A percentile compares a stretch with the other conserved stretches of the same genome.
Conservation (phyloP, 2,888 invertebrate genomes). For the Lydus trimaculatus region DNA sequence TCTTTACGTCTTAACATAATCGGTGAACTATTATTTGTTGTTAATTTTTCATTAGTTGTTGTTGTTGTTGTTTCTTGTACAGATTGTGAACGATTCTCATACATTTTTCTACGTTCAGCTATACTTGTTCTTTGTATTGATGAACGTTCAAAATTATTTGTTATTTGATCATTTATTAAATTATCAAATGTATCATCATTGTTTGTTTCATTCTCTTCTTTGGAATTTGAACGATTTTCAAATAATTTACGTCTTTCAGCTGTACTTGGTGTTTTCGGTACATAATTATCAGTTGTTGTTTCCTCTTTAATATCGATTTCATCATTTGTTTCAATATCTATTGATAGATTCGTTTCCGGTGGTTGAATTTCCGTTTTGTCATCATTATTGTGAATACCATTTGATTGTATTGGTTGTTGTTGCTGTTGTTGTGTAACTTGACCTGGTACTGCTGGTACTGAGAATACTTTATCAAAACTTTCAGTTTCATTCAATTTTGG, state of each 20-base stretch:
- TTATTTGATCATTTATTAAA: slow-evolving; percentile 62
- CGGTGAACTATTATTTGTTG: slow-evolving; percentile 70
- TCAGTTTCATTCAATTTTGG: slow-evolving; percentile 76
- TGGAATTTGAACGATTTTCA: slow-evolving; percentile 62
- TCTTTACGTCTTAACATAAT: slow-evolving; percentile 77
- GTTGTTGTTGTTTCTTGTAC: slow-evolving; percentile 62
- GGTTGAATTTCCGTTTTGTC: background rate
- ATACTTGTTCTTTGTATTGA: slow-evolving; percentile 74
- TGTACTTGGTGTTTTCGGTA: slow-evolving; percentile 78
- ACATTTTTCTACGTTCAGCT: slow-evolving; percentile 78
- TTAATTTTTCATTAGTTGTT: slow-evolving; percentile 65
- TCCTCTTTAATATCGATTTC: slow-evolving; percentile 35
- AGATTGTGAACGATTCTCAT: slow-evolving; percentile 78
- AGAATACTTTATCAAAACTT: slow-evolving; percentile 82
- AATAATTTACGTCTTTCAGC: slow-evolving; percentile 81
- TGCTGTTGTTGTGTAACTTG: slow-evolving; percentile 17
- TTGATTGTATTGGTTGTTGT: slow-evolving; percentile 42
- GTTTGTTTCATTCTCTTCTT: slow-evolving; percentile 55
- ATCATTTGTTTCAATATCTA: slow-evolving; percentile 30
- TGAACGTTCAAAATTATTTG: slow-evolving; percentile 64
- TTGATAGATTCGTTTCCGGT: slow-evolving; percentile 30
- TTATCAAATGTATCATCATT: slow-evolving; percentile 58
- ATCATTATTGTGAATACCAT: slow-evolving; percentile 45
- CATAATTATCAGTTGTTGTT: slow-evolving; percentile 64
- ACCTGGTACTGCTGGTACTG: slow-evolving; percentile 77